Evolutionary conservation across 2,113 vertebrate genomes (phyloP), one percentile per base, ranked within the genome.

Genomic region (Leptodactylus fuscus): DNA sequence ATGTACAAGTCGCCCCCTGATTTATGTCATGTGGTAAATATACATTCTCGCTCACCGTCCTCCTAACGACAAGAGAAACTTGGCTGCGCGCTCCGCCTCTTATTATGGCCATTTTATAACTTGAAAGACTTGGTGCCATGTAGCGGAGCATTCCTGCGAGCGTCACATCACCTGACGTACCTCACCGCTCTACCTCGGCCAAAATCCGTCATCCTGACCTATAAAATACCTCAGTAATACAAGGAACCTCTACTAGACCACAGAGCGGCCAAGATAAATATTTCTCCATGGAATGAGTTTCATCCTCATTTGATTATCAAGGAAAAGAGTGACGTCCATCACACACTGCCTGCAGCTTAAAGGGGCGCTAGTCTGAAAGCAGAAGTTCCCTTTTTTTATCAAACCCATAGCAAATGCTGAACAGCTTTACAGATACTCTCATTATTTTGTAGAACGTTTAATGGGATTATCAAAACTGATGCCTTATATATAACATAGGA

Each of bases 11-110:
- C 2, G 48, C 27, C 18, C 75, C n/a, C 32, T 15, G 51, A 79
- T 79, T 79, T 41, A 79, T 60, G 76, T 34, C 5, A 34, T 36
- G 74, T 53, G 49, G 36, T 36, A 24, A 58, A 58, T 41, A 79
- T 55, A 78, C 75, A 55, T 55, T 78, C 75, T 27, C 18, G 74
- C 48, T 20, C n/a, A 78, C 75, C 10, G 24, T 24, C n/a, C n/a
- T n/a, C n/a, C n/a, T n/a, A n/a, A n/a, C n/a, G n/a, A n/a, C n/a
- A n/a, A n/a, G n/a, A n/a, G n/a, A 78, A 51, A 55, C 49, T 78
- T 36, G 75, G 49, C 51, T 16, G 34, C 32, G 4, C 34, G 38
- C 4, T 58, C 32, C 36, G 34, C 20, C 11, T 41, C 51, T 38
- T 55, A 38, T 51, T 51, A 78, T 38, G 48, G 46, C 15, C 74